A percentile compares a stretch with the other conserved stretches of the same genome.
Evolutionary conservation across 2,888 invertebrate species (phyloP).

Genomic region (Sepiola atlantica): DNA sequence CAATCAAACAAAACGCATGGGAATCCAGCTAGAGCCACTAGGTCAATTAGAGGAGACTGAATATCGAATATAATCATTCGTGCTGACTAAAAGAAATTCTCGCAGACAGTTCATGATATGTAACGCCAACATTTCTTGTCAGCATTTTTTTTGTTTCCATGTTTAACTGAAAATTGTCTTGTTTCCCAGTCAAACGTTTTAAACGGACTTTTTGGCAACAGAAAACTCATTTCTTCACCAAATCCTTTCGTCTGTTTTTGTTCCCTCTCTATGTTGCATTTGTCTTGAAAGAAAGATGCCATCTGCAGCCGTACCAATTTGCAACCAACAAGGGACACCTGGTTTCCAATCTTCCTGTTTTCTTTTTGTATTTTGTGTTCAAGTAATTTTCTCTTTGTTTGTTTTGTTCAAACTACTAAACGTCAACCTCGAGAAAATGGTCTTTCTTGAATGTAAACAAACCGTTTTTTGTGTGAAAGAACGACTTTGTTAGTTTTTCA

Average conservation of each 20-base stretch:
- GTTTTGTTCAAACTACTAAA: not conserved
- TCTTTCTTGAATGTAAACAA: constrained; percentile 32
- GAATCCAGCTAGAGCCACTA: too few species aligned
- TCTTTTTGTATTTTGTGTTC: not conserved
- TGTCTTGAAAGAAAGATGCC: not conserved
- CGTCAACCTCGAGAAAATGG: not conserved
- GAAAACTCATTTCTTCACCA: not conserved
- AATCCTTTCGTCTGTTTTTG: not conserved
- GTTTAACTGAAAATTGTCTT: not conserved
- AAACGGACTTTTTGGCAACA: not conserved
- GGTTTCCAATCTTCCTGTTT: not conserved
- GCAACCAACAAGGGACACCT: not conserved
- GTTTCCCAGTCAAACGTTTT: not conserved
- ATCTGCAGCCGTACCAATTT: not conserved
- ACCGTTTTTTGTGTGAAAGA: not conserved
- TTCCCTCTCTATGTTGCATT: not conserved
- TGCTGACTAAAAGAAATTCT: too few species aligned
- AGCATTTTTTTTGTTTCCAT: not conserved
- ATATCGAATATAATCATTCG: too few species aligned
- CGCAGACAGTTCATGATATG: not conserved
- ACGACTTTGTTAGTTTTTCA: not conserved
- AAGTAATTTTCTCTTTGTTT: not conserved
- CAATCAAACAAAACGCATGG: too few species aligned
- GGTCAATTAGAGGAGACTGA: too few species aligned
- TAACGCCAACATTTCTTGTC: constrained; percentile 12